phyloP scores from a whole-genome alignment of 2,113 vertebrate species.

The Illadopsis cleaveri region DNA sequence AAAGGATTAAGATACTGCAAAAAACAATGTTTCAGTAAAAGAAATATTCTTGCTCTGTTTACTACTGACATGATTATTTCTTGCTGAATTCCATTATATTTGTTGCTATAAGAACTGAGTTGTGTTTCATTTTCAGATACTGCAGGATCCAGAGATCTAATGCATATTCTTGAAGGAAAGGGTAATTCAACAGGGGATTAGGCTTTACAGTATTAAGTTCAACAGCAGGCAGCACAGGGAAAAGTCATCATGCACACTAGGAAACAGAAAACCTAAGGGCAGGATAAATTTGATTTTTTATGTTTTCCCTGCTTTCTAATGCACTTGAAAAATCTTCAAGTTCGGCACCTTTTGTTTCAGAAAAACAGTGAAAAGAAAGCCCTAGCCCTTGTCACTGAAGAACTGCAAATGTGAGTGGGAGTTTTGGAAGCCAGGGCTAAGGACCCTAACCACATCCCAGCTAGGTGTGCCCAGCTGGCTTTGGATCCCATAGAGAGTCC shows the following conservation, averaged over 20 bases:
- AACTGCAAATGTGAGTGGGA: background rate
- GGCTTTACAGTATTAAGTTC: background rate
- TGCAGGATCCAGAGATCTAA: background rate
- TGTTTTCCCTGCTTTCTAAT: background rate
- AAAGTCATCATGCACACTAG: background rate
- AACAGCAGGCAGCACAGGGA: background rate
- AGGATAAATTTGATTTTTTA: background rate
- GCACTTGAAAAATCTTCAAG: background rate
- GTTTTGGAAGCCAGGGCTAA: background rate
- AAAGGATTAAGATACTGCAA: background rate
- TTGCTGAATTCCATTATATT: background rate
- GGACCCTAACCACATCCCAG: no score
- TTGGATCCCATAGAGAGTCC: background rate
- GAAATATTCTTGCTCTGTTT: background rate
- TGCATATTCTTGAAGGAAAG: background rate
- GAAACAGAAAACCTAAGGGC: background rate
- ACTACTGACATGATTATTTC: background rate
- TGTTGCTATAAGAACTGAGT: background rate
- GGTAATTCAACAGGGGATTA: background rate
- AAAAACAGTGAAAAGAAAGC: background rate
- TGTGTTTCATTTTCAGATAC: background rate
- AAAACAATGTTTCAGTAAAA: background rate
- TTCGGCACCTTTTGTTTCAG: background rate
- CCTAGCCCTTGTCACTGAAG: background rate
- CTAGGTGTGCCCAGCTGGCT: background rate